Percentiles rank a stretch among this genome's conserved stretches.
Conservation (phyloP, 2,797 vertebrate genomes). For the Pampus argenteus region DNA sequence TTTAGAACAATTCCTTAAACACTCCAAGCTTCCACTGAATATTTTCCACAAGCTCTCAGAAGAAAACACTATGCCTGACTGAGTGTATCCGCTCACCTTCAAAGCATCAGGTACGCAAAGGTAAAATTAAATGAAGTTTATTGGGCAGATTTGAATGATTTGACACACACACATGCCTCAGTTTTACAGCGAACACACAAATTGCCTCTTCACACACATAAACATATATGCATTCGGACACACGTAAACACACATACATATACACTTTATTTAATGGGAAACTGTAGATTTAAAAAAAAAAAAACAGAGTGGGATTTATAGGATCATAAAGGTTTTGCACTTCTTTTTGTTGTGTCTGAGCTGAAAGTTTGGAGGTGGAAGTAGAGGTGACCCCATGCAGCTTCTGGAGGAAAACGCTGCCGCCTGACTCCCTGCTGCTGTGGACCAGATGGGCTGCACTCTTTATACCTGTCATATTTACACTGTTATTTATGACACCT, state of each 20-base stretch:
- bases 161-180: conserved; percentile 50
- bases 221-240: not conserved
- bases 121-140: conserved; percentile 49
- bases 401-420: conserved; percentile 43
- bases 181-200: conserved; percentile 47
- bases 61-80: conserved; percentile 70
- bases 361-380: conserved; percentile 28
- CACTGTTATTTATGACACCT: conserved; percentile 73
- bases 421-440: conserved; percentile 55
- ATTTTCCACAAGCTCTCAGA: conserved; percentile 82
- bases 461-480: conserved; percentile 70
- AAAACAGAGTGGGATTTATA: conserved; percentile 52
- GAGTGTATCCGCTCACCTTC: conserved; percentile 55
- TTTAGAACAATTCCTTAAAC: conserved; percentile 86
- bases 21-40: conserved; percentile 81
- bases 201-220: conserved; percentile 9
- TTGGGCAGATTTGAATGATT: conserved; percentile 51
- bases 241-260: not conserved
- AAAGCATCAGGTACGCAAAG: conserved; percentile 45
- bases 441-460: conserved; percentile 69
- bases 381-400: conserved; percentile 51
- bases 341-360: conserved; percentile 42
- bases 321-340: conserved; percentile 49
- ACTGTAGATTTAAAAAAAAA: conserved; percentile 51
- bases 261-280: conserved; percentile 36